Base-by-base conservation (phyloP, 2,797 vertebrate genomes). In the Furcifer pardalis region DNA sequence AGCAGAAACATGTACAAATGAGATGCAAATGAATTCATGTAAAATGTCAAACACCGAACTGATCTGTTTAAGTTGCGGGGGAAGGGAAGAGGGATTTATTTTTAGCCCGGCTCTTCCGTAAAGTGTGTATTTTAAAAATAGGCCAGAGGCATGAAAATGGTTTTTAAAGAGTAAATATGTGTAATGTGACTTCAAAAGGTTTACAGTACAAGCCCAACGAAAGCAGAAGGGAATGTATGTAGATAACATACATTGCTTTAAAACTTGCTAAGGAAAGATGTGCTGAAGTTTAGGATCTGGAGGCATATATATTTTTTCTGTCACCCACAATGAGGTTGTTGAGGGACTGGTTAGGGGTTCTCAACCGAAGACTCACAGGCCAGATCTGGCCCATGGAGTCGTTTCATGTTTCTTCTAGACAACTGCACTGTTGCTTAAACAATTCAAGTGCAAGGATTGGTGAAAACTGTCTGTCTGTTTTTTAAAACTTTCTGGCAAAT, bases 21-120 rank as follows among this genome's bases (percentile, higher is more conserved):
- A 97, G 95, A 96, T 96, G 96, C 95, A 96, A 96, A 96, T 97
- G 96, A 96, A 97, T 96, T 94, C 95, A 94, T 93, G 93, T 92
- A 93, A 96, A 96, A 96, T 97, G 96, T 96, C 96, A 96, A 94
- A 94, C 71, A 94, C 93, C 95, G 94, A 95, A 92, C 89, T 40
- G 92, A 94, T 90, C 91, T 89, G 93, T 93, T 94, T 93, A 93
- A 71, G 46, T 88, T 84, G 42, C 17, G 76, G 7, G 32, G 65
- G 75, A 23, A 87, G 68, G 78, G 73, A 19, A 46, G 30, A 37
- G 30, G 86, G 77, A 52, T 92, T 93, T 96, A 96, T 96, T 96
- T 96, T 96, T 95, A 96, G 96, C 88, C 0, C 52, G 35, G 79
- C 81, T 91, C 90, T 90, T 87, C 90, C 82, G 56, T 46, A 92